Conservation (phyloP, 2,888 invertebrate species). For the Oegoconia quadripuncta region DNA sequence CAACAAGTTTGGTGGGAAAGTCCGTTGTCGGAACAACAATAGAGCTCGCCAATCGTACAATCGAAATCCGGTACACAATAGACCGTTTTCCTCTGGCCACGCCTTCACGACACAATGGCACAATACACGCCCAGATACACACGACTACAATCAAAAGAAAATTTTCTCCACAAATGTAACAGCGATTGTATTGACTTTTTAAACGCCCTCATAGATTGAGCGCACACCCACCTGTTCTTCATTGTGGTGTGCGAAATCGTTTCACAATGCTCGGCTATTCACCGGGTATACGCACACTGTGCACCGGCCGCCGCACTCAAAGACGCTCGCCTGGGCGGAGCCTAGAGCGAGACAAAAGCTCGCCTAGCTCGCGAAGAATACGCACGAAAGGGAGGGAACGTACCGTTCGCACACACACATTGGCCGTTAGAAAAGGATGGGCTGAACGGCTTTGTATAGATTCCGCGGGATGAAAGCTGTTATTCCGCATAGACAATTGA, state of each 20-base stretch:
- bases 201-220: conserved; percentile 73
- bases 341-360: conserved; percentile 64
- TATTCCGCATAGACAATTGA: conserved; percentile 75
- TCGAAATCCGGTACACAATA: conserved; percentile 57
- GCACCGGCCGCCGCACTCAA: conserved; percentile 43
- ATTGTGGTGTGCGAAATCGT: conserved; percentile 70
- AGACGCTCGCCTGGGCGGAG: conserved; percentile 69
- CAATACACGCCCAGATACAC: conserved; percentile 63
- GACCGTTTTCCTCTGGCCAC: conserved; percentile 66
- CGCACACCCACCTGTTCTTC: conserved; percentile 67
- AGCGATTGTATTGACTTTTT: conserved; percentile 77
- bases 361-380: conserved; percentile 49
- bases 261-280: conserved; percentile 68
- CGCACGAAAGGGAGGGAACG: conserved; percentile 51
- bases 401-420: conserved; percentile 61
- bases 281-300: conserved; percentile 60
- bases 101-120: conserved; percentile 59
- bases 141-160: conserved; percentile 65
- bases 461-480: conserved; percentile 66
- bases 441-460: conserved; percentile 73
- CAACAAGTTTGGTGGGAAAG: conserved; percentile 45
- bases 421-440: conserved; percentile 71
- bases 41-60: conserved; percentile 65
- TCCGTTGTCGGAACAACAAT: conserved; percentile 45
- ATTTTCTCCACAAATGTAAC: conserved; percentile 69